Percentiles rank a stretch among this genome's conserved stretches.
These are phyloP conservation scores for Pholis gunnellus DNA, from an alignment of 2,113 vertebrate species.

Conservation along the genomic window DNA sequence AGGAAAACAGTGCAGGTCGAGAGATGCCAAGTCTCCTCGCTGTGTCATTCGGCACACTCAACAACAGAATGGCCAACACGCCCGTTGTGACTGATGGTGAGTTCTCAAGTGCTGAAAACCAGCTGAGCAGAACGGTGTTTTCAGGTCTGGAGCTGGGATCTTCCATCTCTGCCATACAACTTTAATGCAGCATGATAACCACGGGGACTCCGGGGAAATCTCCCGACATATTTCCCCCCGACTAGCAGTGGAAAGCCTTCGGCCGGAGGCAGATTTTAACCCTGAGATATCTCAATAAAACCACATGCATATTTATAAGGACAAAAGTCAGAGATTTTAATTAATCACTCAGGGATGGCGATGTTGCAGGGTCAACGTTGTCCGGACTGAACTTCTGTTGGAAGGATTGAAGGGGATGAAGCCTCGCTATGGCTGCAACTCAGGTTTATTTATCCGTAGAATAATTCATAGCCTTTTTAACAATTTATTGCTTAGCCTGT, in stretches of 20 bases:
- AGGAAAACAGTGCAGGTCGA: neutral
- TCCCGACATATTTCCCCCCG: neutral
- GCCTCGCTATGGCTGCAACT: neutral
- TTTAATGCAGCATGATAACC: conserved; percentile 33
- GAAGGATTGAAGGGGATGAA: neutral
- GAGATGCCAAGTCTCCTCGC: neutral
- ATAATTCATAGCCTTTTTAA: neutral
- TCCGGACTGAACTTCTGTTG: neutral
- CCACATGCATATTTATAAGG: conserved; percentile 2
- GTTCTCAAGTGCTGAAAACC: neutral
- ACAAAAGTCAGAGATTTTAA: conserved; percentile 2
- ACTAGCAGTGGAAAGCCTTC: neutral
- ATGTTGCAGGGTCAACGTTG: neutral
- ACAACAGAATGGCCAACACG: neutral
- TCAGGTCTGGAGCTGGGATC: conserved; percentile 29
- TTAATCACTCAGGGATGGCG: neutral
- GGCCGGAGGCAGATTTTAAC: neutral
- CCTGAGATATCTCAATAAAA: conserved; percentile 13
- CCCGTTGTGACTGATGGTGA: neutral
- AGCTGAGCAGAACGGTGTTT: conserved; percentile 33
- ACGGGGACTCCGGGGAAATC: conserved; percentile 16
- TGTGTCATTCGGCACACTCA: neutral
- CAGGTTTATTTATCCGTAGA: neutral
- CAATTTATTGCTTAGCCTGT: neutral
- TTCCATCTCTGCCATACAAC: conserved; percentile 26